Percentiles rank a stretch among this genome's conserved stretches.
Evolutionary conservation across 2,113 vertebrate species (phyloP).

Genomic region (Collichthys lucidus): DNA sequence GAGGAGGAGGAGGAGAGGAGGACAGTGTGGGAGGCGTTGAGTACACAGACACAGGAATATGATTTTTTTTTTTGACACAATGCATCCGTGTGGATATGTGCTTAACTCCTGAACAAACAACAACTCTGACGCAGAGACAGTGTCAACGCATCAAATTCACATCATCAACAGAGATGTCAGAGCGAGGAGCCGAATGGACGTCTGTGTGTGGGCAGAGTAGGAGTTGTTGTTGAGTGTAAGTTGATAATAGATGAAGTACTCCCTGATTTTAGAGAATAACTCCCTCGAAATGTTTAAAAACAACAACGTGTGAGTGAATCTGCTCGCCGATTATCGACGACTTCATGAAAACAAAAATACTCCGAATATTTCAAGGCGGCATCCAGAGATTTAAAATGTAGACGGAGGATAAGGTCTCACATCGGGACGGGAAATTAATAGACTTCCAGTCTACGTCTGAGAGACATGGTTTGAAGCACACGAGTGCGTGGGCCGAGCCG

Average conservation of each 20-base stretch:
- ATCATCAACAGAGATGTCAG: constrained; percentile 69
- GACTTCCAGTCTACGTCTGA: too few species aligned
- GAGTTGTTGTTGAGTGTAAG: constrained; percentile 53
- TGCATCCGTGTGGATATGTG: constrained; percentile 26
- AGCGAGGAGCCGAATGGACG: constrained; percentile 66
- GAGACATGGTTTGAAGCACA: too few species aligned
- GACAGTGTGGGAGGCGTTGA: not conserved
- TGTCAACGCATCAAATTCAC: constrained; percentile 54
- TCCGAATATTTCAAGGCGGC: too few species aligned
- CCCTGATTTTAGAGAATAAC: constrained; percentile 21
- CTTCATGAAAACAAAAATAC: too few species aligned
- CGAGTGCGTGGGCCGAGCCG: too few species aligned
- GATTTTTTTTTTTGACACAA: constrained; percentile 30
- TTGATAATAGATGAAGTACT: constrained; percentile 56
- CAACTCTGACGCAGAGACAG: constrained; percentile 49
- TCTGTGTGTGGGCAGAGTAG: constrained; percentile 65
- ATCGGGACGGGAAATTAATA: too few species aligned
- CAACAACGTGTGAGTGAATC: too few species aligned
- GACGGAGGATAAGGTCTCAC: too few species aligned
- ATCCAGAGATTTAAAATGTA: too few species aligned
- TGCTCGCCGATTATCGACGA: too few species aligned
- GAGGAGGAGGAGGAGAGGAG: not conserved
- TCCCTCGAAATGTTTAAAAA: not conserved
- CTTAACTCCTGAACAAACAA: constrained; percentile 16
- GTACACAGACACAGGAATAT: constrained; percentile 26